phyloP scores from a whole-genome alignment of 2,113 vertebrate genomes.

The Myotis brandtii region DNA sequence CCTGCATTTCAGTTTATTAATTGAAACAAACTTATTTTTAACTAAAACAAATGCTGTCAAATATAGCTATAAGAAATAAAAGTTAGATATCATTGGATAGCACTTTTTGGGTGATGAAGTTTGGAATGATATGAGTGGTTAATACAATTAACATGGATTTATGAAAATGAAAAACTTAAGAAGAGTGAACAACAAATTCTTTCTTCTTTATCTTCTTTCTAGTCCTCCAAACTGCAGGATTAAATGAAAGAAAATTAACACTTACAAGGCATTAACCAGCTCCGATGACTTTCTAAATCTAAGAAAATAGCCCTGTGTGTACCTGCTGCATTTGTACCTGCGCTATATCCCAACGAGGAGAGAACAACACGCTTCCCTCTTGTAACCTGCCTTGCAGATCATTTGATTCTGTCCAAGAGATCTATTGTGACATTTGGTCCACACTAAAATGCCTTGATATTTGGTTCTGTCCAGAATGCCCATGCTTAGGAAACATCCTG shows the following conservation, averaged over 20 bases:
- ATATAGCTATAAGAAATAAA: neutral
- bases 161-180: neutral
- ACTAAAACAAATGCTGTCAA: neutral
- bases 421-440: too few relatives aligned
- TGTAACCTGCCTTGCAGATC: too few relatives aligned
- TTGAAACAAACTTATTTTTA: conserved; percentile 24
- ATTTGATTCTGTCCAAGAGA: too few relatives aligned
- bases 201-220: conserved; percentile 45
- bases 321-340: too few relatives aligned
- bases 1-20: neutral
- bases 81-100: neutral
- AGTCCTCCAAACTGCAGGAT: neutral
- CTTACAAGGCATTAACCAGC: neutral
- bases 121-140: neutral
- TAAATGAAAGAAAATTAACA: conserved; percentile 55
- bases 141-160: neutral
- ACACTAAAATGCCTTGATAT: too few relatives aligned
- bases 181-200: neutral
- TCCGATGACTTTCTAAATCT: neutral
- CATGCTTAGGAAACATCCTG: too few relatives aligned
- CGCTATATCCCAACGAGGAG: too few relatives aligned
- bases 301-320: neutral
- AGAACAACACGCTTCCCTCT: too few relatives aligned
- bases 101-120: neutral
- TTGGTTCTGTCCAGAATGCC: too few relatives aligned